Conservation (phyloP, 1,140 invertebrate genomes). For the Diorhabda elongata region DNA sequence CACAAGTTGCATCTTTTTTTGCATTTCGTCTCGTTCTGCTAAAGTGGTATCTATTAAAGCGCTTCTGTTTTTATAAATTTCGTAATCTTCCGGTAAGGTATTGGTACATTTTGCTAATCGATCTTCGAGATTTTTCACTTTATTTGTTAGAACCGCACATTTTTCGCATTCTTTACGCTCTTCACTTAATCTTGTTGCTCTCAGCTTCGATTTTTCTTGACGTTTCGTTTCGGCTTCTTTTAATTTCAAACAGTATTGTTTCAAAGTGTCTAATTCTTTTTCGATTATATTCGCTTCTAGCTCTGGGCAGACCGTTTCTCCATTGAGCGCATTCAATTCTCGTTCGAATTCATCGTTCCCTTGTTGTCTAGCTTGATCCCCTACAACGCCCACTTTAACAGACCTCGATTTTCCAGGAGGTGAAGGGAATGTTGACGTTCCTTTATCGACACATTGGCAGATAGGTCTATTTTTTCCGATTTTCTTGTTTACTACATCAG, state of each 20-base stretch:
- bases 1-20: slow-evolving; percentile 26
- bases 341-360: too few relatives aligned
- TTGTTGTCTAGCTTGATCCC: too few relatives aligned
- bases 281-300: slow-evolving; percentile 35
- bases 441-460: too few relatives aligned
- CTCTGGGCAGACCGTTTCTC: slow-evolving; percentile 13
- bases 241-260: slow-evolving; percentile 35
- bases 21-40: slow-evolving; percentile 30
- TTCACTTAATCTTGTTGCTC: slow-evolving; percentile 23
- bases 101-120: slow-evolving; percentile 25
- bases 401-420: too few relatives aligned
- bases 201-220: not conserved
- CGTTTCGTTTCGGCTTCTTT: slow-evolving; percentile 21
- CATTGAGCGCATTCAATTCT: too few relatives aligned
- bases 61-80: slow-evolving; percentile 21
- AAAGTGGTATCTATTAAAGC: slow-evolving; percentile 26
- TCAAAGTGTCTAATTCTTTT: slow-evolving; percentile 34
- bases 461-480: too few relatives aligned
- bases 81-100: slow-evolving; percentile 26
- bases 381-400: too few relatives aligned
- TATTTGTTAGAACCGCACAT: slow-evolving; percentile 23
- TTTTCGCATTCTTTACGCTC: slow-evolving; percentile 23
- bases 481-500: too few relatives aligned
- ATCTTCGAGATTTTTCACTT: not conserved
- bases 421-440: too few relatives aligned